Evolutionary conservation across 2,113 vertebrate genomes (phyloP), one percentile per base, ranked within the genome.

Genomic region (Ibidorhyncha struthersii): DNA sequence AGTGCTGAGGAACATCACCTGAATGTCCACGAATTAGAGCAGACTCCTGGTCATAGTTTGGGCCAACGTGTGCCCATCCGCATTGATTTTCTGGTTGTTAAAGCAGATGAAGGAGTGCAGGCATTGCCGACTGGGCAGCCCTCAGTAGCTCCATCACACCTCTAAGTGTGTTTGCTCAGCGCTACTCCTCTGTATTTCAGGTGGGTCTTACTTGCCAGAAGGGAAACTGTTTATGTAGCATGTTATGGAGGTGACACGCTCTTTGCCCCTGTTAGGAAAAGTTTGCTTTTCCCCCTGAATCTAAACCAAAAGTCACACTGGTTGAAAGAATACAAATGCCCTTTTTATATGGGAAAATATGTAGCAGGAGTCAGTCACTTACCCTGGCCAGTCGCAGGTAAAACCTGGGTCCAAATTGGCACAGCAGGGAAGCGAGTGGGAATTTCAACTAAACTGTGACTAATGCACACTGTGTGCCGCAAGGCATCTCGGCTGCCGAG

Each of bases 171-270:
- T 95, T 96, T 93, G 85, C 85, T 66, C 86, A 74, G 50, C 0
- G 0, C 65, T 67, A 50, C 58, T 85, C 65, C 81, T 91, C 56
- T 84, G 70, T 84, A 9, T 94, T 96, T 96, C 95, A 93, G 93
- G 95, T 93, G 84, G 83, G 89, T 91, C 56, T 87, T 47, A 32
- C 83, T 85, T 91, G 91, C 89, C 94, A 87, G 86, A 25, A 94
- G 81, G 84, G 78, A 93, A 91, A 45, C 91, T 96, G 87, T 96
- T 95, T 96, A 95, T 97, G 86, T 87, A 77, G 91, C 91, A 76
- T 88, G 73, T 77, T 96, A 95, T 85, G 84, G 94, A 96, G 95
- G 92, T 92, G 83, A 92, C 86, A 89, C 7, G 62, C 91, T 96
- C 96, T 87, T 82, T 96, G 86, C 81, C 84, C 78, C 53, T 79